Evolutionary conservation across 2,113 vertebrate species (phyloP).

Genomic region (Anhinga rufa): DNA sequence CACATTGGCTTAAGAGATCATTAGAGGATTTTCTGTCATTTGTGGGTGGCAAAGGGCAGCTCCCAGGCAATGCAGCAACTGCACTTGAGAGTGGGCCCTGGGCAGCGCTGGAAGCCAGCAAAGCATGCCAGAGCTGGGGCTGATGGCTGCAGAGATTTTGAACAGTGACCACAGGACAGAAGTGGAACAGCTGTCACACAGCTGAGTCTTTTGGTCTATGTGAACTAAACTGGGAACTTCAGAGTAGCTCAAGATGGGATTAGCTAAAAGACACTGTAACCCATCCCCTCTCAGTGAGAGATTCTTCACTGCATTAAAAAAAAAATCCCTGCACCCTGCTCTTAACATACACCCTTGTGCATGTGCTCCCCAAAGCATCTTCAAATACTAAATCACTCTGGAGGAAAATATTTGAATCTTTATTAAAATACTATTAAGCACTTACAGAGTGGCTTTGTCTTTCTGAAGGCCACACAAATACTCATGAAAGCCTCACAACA

Average conservation of each 20-base stretch:
- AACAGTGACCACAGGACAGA: neutral
- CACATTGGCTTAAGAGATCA: neutral
- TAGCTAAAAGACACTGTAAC: neutral
- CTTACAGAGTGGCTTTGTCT: neutral
- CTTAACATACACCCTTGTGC: neutral
- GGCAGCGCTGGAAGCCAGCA: neutral
- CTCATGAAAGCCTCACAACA: neutral
- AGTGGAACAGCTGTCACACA: neutral
- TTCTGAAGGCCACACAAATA: neutral
- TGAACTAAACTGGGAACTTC: neutral
- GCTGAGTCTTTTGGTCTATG: neutral
- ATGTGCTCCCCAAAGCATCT: neutral
- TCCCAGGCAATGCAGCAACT: neutral
- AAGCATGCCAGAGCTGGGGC: neutral
- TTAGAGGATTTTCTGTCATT: neutral
- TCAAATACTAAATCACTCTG: neutral
- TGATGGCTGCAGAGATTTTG: neutral
- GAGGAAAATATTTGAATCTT: neutral
- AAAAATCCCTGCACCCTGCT: neutral
- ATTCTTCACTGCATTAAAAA: neutral
- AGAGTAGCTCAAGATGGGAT: neutral
- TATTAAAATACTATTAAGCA: slow-evolving; percentile 14
- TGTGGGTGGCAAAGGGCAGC: neutral
- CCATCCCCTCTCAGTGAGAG: neutral
- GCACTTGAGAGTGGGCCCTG: neutral